Evolutionary conservation across 2,797 vertebrate genomes (phyloP).

Genomic region (Channa striata): DNA sequence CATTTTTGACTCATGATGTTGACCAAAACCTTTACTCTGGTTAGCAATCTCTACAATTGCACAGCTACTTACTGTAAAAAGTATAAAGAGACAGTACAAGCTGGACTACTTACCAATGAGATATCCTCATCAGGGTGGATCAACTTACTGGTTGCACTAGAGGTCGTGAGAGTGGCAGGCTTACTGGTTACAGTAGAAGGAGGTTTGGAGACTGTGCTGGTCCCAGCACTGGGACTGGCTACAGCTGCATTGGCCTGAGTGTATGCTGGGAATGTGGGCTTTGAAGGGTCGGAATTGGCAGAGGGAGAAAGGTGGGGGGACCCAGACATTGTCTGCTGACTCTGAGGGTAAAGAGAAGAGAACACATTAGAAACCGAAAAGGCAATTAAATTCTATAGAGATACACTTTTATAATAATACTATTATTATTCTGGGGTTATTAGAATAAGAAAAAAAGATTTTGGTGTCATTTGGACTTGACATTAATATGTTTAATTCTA

Average conservation of each 20-base stretch:
- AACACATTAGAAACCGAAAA: slow-evolving; percentile 7
- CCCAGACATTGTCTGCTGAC: slow-evolving; percentile 89
- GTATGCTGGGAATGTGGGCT: slow-evolving; percentile 95
- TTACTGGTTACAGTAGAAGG: slow-evolving; percentile 95
- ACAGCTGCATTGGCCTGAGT: slow-evolving; percentile 87
- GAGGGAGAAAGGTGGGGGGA: slow-evolving; percentile 89
- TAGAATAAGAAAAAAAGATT: neutral
- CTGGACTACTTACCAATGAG: slow-evolving; percentile 95
- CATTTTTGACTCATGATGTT: neutral
- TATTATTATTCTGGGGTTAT: slow-evolving; percentile 40
- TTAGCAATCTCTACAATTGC: slow-evolving; percentile 8
- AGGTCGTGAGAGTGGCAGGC: slow-evolving; percentile 96
- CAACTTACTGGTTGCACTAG: slow-evolving; percentile 99
- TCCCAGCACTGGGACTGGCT: slow-evolving; percentile 77
- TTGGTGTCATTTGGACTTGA: neutral
- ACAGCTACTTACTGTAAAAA: slow-evolving; percentile 64
- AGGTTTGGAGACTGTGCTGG: slow-evolving; percentile 91
- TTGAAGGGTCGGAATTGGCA: slow-evolving; percentile 89
- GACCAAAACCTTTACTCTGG: neutral
- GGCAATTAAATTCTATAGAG: neutral
- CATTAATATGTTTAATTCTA: neutral
- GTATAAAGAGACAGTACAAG: slow-evolving; percentile 51
- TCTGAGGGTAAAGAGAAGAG: slow-evolving; percentile 75
- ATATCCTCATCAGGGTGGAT: slow-evolving; percentile 99
- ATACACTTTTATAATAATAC: too few species aligned